Base-by-base conservation (phyloP, 92 coral and sea anemone species). In the Epizoanthus rinbou region DNA sequence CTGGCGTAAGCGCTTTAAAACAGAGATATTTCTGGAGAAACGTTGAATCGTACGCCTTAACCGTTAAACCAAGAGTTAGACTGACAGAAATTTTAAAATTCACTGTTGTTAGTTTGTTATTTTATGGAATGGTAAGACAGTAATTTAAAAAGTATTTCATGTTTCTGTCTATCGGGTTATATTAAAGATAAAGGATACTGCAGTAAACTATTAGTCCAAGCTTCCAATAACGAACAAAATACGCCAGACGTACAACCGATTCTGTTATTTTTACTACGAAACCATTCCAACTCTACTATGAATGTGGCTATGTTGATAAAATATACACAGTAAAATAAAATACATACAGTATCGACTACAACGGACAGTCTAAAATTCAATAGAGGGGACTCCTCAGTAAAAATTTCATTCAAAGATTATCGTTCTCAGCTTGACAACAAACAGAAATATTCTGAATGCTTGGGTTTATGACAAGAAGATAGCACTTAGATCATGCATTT, bases 361-460 rank as follows among this genome's bases (percentile, higher is more conserved):
- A 47, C 25, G 43, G 4, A 65, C 41, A 41, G 19, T n/a, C 69
- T 22, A 35, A 35, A 64, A 28, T 64, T 19, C 69, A 64, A 5
- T 25, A 7, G 35, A 64, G 35, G 35, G 69, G 69, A 19, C 39
- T 66, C 3, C 43, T 10, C 10, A 60, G 21, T 33, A 39, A 41
- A 56, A 41, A 43, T 78, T 60, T 62, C 71, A 62, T 78, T 78
- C 71, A 78, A 60, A 59, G 47, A 63, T 39, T 78, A 41, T 15
- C 17, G 69, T 35, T 14, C 35, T 37, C n/a, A 33, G 22, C 41
- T 23, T 57, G 63, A 16, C 68, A 58, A 57, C 64, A 73, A 56
- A 11, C 25, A 50, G 10, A 63, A 60, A 62, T 39, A 59, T 78
- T 17, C 59, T 43, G 19, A 23, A 62, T 62, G 59, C 64, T 16